Evolutionary conservation across 2,113 vertebrate species (phyloP), one percentile per base, ranked within the genome.

Genomic region (Lucifuga dentata): DNA sequence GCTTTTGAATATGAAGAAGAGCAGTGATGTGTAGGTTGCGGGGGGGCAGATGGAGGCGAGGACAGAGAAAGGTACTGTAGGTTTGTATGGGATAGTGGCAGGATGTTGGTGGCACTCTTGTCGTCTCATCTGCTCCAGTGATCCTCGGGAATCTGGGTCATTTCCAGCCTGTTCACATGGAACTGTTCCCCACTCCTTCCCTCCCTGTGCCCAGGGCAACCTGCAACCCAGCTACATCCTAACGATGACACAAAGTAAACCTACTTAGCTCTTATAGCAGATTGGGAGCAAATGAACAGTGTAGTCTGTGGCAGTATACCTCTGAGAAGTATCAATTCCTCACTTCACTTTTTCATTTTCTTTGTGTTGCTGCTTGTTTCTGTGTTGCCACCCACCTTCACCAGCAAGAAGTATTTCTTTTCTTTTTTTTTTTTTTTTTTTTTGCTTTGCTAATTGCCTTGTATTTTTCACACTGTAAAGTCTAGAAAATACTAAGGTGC

Each of bases 61-160:
- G n/a, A n/a, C n/a, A 64, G 63, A 33, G 24, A 39, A 60, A 84
- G 78, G 78, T 80, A 60, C 40, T 51, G 58, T 49, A 63, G 62
- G 68, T 80, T 56, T 63, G 77, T 26, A 61, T 64, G 75, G 76
- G 78, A 77, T 56, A 68, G 85, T 80, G 70, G 56, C 72, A 87
- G 73, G 51, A 78, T 68, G 84, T 85, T 75, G 86, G 84, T 86
- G 86, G 87, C 87, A 73, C 86, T 81, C 80, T 78, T 81, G 82
- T 84, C 39, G 85, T 90, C 85, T 85, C 77, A 75, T 87, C 87
- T 91, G 91, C 88, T 88, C 86, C 85, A 86, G 76, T 89, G 90
- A 89, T 90, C 88, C 74, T 29, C 39, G 82, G 88, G 89, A 92
- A 93, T 90, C 90, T 93, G 91, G 92, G 92, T 90, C 92, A 93